phyloP scores from a whole-genome alignment of 2,888 invertebrate species.

The Orthosia cruda region DNA sequence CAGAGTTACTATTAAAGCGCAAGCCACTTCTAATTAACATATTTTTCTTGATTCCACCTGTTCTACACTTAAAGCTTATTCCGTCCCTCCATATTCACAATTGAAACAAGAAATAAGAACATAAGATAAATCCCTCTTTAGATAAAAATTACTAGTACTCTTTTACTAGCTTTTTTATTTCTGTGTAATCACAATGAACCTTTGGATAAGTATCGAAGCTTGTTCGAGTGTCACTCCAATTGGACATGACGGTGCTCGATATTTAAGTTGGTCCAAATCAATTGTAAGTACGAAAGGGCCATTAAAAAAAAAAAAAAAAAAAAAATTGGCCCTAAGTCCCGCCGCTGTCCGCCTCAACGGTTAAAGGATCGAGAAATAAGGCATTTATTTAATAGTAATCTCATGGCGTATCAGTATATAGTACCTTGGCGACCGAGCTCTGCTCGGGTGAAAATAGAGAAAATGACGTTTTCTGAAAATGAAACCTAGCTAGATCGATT shows the following conservation, averaged over 20 bases:
- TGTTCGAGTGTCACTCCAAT: slow-evolving; percentile 60
- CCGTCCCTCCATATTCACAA: background rate
- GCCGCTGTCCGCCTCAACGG: slow-evolving; percentile 19
- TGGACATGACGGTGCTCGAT: slow-evolving; percentile 56
- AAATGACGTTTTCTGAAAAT: too few species aligned
- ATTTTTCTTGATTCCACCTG: slow-evolving; percentile 1
- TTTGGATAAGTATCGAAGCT: slow-evolving; percentile 49
- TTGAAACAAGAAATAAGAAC: slow-evolving; percentile 5
- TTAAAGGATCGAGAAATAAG: slow-evolving; percentile 20
- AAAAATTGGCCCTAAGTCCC: too few species aligned
- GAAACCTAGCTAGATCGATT: too few species aligned
- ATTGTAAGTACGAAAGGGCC: slow-evolving; percentile 61
- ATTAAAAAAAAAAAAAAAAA: too few species aligned
- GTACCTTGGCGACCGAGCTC: too few species aligned
- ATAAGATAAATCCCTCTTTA: background rate
- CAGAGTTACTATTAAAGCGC: background rate
- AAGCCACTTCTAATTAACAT: background rate
- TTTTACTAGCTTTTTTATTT: slow-evolving; percentile 40
- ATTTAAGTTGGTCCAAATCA: slow-evolving; percentile 64
- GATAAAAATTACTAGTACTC: slow-evolving; percentile 11
- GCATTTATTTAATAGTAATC: slow-evolving; percentile 34
- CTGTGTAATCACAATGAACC: slow-evolving; percentile 47
- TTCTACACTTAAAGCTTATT: slow-evolving; percentile 1
- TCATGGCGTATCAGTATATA: background rate
- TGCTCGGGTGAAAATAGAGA: too few species aligned